These are phyloP conservation scores for Machaerirhynchus nigripectus DNA, from an alignment of 2,113 vertebrate species.

Conservation along the genomic window DNA sequence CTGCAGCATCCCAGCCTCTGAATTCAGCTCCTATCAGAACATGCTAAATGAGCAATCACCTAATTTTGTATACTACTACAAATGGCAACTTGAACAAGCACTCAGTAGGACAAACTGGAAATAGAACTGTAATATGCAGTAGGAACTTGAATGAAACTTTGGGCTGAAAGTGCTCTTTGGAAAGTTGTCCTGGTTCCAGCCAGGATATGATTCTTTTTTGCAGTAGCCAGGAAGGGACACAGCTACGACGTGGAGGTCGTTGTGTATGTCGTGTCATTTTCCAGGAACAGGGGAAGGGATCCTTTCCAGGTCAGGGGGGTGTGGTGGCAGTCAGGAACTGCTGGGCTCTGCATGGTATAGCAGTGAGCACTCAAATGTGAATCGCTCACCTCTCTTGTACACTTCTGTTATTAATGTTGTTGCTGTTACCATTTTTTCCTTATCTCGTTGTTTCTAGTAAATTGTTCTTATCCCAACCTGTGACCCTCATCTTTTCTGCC, in stretches of 20 bases:
- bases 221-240: neutral
- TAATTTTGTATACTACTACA: neutral
- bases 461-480: neutral
- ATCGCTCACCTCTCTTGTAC: neutral
- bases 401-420: neutral
- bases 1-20: neutral
- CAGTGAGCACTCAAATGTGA: neutral
- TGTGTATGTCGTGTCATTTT: neutral
- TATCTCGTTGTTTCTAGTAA: neutral
- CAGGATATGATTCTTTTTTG: neutral
- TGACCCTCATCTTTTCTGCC: neutral
- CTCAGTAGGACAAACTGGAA: neutral
- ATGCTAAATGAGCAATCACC: fast-evolving
- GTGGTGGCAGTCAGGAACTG: neutral
- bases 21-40: neutral
- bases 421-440: neutral
- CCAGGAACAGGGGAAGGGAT: neutral
- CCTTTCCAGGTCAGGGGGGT: neutral
- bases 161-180: neutral
- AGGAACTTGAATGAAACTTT: neutral
- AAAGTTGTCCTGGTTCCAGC: neutral
- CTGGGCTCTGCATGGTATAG: fast-evolving
- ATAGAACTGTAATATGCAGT: neutral
- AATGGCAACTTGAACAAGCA: neutral
- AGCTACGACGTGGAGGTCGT: neutral